A percentile compares a stretch with the other conserved stretches of the same genome.
phyloP scores from a whole-genome alignment of 1,140 invertebrate genomes.

The Whitmania pigra region DNA sequence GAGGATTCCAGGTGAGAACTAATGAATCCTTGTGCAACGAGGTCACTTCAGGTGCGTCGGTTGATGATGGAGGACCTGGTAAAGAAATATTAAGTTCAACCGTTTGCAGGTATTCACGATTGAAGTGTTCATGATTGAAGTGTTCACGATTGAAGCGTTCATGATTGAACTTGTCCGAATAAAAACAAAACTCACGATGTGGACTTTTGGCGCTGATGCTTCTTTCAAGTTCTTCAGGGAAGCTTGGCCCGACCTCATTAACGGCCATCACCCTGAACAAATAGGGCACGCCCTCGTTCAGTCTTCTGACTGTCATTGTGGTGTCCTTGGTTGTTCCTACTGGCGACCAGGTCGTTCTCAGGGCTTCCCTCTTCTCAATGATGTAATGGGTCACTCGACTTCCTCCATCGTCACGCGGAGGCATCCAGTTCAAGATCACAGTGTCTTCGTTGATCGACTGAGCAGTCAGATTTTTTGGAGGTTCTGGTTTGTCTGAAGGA shows the following conservation, averaged over 20 bases:
- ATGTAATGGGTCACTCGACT: slow-evolving; percentile 77
- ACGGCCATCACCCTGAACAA: slow-evolving; percentile 92
- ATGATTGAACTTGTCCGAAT: slow-evolving; percentile 34
- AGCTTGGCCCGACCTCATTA: slow-evolving; percentile 70
- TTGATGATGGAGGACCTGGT: slow-evolving; percentile 53
- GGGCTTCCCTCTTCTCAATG: slow-evolving; percentile 58
- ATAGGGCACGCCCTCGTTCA: slow-evolving; percentile 79
- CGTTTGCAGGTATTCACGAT: slow-evolving; percentile 49
- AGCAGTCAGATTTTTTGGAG: slow-evolving; percentile 52
- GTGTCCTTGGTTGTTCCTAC: slow-evolving; percentile 28
- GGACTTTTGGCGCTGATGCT: slow-evolving; percentile 79
- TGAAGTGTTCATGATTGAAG: too few species aligned
- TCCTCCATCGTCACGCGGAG: slow-evolving; percentile 78
- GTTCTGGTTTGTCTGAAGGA: slow-evolving; percentile 57
- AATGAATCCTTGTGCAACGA: slow-evolving; percentile 86
- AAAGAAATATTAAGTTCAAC: neutral
- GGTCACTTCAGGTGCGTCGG: slow-evolving; percentile 38
- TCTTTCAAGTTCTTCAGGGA: slow-evolving; percentile 53
- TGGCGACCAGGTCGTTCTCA: slow-evolving; percentile 53
- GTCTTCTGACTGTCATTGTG: slow-evolving; percentile 70
- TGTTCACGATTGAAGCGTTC: neutral
- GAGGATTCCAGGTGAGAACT: slow-evolving; percentile 82
- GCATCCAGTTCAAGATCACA: slow-evolving; percentile 70
- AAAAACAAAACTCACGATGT: slow-evolving; percentile 75
- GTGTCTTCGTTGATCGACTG: slow-evolving; percentile 82